Evolutionary conservation across 2,797 vertebrate genomes (phyloP), one percentile per base, ranked within the genome.

Genomic region (Rhabdomys pumilio): DNA sequence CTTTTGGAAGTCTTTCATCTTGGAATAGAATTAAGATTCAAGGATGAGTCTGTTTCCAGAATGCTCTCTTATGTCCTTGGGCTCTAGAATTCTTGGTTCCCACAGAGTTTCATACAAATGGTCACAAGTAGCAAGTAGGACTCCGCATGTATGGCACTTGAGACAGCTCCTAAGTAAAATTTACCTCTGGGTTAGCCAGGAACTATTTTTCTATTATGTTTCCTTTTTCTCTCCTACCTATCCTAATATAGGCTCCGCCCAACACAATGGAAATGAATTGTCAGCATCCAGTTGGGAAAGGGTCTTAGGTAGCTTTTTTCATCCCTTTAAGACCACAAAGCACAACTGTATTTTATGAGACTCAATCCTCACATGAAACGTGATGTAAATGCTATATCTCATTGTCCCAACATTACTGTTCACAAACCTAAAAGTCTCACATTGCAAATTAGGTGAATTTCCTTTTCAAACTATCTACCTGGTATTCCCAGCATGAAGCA

Each of bases 91-190:
- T 95, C 76, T 82, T 73, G 61, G 73, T 95, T 96, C 91, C 92
- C 92, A 97, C 73, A 96, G 89, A 91, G 63, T 83, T 34, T 86
- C 85, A 93, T 57, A 80, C 77, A 97, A 63, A 90, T 69, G 47
- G 17, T 55, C 79, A n/a, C 14, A 72, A 88, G 67, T 79, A 65
- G 41, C 12, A 65, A 88, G 67, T 76, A 59, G n/a, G 41, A 90
- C 38, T 69, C 50, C 15, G 41, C 38, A 19, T 59, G 15, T 61
- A 65, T 57, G 69, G 50, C 96, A 93, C 41, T 72, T 77, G 89
- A 96, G 50, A 38, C 47, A 90, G 6, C 24, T 3, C 11, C 76
- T 7, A 34, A 61, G 38, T 67, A 57, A 69, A 94, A 89, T 72
- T 72, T 69, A 94, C 20, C 93, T 94, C 80, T 72, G 38, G 12